A percentile compares a stretch with the other conserved stretches of the same genome.
These are phyloP conservation scores for Callinectes sapidus DNA, from an alignment of 2,888 invertebrate genomes.

Conservation along the genomic window DNA sequence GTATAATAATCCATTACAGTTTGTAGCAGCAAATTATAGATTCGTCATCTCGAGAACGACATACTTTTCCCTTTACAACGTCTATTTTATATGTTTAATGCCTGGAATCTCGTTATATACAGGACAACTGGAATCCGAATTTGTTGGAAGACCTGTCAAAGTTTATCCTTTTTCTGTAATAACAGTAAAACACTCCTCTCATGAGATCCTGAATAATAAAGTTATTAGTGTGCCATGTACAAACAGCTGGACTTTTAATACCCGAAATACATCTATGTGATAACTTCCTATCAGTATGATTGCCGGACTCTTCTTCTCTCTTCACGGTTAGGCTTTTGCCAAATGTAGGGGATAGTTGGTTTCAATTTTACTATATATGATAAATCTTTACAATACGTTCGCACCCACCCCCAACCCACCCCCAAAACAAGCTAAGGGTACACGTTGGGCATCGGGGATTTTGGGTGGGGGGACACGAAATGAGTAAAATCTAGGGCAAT, in stretches of 20 bases:
- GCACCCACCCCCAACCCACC: no score
- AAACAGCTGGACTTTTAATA: constrained; percentile 9
- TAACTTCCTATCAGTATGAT: not conserved
- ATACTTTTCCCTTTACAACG: constrained; percentile 12
- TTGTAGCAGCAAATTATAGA: not conserved
- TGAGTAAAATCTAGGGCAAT: no score
- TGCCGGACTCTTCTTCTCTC: not conserved
- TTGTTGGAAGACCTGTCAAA: constrained; percentile 15
- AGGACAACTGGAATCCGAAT: not conserved
- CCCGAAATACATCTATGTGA: not conserved
- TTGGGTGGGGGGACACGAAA: no score
- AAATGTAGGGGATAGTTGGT: no score
- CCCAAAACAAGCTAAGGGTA: no score
- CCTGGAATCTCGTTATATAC: not conserved
- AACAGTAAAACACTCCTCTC: constrained; percentile 7
- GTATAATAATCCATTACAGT: not conserved
- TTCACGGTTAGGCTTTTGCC: no score
- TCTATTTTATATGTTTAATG: not conserved
- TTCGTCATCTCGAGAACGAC: not conserved
- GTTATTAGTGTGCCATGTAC: constrained; percentile 45
- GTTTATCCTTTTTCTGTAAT: constrained; percentile 23
- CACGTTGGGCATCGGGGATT: no score
- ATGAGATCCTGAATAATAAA: constrained; percentile 45
- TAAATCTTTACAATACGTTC: no score
- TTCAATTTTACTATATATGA: no score